These are phyloP conservation scores for Oncorhynchus nerka DNA, from an alignment of 2,113 vertebrate genomes.

Conservation along the genomic window DNA sequence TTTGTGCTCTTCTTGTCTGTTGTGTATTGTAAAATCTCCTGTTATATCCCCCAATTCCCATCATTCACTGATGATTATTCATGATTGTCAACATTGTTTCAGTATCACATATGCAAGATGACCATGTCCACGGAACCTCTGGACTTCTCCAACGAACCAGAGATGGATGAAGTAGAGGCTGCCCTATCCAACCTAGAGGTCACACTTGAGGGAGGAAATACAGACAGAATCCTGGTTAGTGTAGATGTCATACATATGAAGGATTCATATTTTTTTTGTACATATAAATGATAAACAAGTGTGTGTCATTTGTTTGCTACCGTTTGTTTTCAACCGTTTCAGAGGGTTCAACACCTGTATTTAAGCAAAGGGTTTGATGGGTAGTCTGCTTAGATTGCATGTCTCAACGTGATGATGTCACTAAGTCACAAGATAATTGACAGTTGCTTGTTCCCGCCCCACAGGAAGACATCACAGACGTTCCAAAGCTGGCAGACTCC, in stretches of 20 bases:
- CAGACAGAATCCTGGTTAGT: constrained; percentile 84
- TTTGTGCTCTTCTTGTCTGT: background rate
- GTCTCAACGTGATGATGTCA: constrained; percentile 43
- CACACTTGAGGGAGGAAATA: constrained; percentile 84
- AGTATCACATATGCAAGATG: constrained; percentile 96
- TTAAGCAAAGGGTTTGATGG: constrained; percentile 13
- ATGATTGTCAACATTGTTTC: constrained; percentile 21
- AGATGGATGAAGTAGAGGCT: constrained; percentile 93
- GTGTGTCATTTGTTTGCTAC: background rate
- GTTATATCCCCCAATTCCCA: background rate
- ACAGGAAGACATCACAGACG: constrained; percentile 98
- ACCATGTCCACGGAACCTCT: constrained; percentile 77
- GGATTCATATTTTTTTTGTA: background rate
- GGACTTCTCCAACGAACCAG: constrained; percentile 77
- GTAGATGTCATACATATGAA: background rate
- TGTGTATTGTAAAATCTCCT: background rate
- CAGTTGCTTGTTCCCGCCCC: constrained; percentile 57
- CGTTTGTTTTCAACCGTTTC: constrained; percentile 3
- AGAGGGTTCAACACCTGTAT: constrained; percentile 44
- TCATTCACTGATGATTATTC: background rate
- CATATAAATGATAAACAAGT: constrained; percentile 5
- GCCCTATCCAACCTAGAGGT: constrained; percentile 93
- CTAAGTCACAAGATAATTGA: constrained; percentile 39
- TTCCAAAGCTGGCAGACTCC: constrained; percentile 90
- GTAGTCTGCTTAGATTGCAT: constrained; percentile 16